phyloP scores from a whole-genome alignment of 2,113 vertebrate genomes.

The Corythaeola cristata region DNA sequence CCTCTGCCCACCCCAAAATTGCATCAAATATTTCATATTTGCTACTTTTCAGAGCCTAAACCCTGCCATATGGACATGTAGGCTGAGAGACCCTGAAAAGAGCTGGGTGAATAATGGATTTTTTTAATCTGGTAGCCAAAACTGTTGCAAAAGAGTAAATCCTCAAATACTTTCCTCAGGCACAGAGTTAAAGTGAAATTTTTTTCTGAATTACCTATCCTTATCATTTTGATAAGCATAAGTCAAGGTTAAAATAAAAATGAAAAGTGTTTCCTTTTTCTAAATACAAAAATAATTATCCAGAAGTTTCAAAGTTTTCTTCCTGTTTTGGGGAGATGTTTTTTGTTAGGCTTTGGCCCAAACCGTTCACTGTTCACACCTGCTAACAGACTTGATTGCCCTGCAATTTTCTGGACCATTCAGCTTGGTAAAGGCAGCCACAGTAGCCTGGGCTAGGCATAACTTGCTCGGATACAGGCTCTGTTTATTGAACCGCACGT shows the following conservation, averaged over 20 bases:
- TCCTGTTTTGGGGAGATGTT: not conserved
- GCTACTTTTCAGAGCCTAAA: not conserved
- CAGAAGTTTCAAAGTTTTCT: not conserved
- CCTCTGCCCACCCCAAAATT: not conserved
- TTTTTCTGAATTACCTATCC: not conserved
- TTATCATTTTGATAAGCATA: not conserved
- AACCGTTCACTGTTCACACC: not conserved
- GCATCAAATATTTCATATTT: not conserved
- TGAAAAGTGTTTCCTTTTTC: not conserved
- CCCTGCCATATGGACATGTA: not conserved
- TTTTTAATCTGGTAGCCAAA: not conserved
- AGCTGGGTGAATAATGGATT: not conserved
- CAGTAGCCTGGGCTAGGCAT: not conserved
- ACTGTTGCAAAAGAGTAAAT: not conserved
- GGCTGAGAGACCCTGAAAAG: not conserved
- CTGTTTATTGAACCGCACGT: accelerated
- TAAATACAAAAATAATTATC: not conserved
- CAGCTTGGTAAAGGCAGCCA: not conserved
- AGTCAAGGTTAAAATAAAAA: not conserved
- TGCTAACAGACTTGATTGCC: not conserved
- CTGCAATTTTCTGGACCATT: not conserved
- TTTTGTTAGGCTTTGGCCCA: not conserved
- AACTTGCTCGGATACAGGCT: not conserved
- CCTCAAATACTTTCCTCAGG: not conserved
- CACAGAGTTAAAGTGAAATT: not conserved